Conservation (phyloP, 1,140 invertebrate genomes). For the Drosophila kohkoa region DNA sequence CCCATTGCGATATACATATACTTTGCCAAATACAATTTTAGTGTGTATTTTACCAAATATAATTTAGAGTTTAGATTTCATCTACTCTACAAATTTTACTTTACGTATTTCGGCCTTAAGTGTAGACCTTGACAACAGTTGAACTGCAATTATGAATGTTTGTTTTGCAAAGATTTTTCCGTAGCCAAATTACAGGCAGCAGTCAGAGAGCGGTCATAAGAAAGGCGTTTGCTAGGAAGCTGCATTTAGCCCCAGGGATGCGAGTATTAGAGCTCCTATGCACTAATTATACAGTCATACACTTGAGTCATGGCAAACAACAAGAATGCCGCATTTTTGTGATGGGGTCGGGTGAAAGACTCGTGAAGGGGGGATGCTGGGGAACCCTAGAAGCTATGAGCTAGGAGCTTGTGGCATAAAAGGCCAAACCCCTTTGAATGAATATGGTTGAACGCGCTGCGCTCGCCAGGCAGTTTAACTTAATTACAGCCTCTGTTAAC, state of each 20-base stretch:
- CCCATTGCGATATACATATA: too few species aligned
- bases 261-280: background rate
- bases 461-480: constrained; percentile 70
- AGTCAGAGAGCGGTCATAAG: background rate
- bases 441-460: constrained; percentile 18
- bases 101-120: background rate
- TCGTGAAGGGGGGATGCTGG: background rate
- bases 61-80: too few species aligned
- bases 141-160: background rate
- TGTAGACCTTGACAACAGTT: background rate
- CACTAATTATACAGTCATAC: constrained; percentile 13
- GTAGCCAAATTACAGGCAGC: background rate
- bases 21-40: too few species aligned
- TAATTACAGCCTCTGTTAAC: constrained; percentile 73
- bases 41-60: too few species aligned
- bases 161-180: background rate
- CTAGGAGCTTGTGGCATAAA: background rate
- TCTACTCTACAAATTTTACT: too few species aligned
- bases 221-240: background rate
- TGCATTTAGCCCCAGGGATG: constrained; percentile 1
- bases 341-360: background rate
- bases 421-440: constrained; percentile 16
- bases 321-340: constrained; percentile 18
- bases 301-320: constrained; percentile 4
- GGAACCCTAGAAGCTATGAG: background rate